phyloP scores from a whole-genome alignment of 2,888 invertebrate genomes.

The Lasioglossum pauxillum region DNA sequence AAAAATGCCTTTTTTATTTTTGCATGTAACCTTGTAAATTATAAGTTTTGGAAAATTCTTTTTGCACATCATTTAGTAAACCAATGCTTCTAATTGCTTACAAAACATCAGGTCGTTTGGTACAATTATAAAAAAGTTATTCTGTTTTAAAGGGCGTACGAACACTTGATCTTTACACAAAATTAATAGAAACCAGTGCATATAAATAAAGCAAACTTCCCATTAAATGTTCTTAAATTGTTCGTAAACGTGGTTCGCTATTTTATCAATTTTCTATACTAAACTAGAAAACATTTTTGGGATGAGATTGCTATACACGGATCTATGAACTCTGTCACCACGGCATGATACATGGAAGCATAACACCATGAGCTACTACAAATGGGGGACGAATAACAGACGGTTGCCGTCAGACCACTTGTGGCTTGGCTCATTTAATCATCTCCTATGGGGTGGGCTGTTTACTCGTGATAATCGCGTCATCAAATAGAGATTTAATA shows the following conservation, averaged over 20 bases:
- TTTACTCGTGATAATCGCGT: neutral
- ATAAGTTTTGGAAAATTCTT: too few relatives aligned
- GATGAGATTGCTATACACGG: neutral
- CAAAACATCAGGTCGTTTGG: too few relatives aligned
- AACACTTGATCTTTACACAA: neutral
- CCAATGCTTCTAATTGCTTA: too few relatives aligned
- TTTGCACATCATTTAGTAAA: too few relatives aligned
- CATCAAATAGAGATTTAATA: neutral
- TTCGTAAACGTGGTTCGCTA: too few relatives aligned
- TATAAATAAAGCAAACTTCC: too few relatives aligned
- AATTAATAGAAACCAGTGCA: neutral
- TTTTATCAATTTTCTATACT: neutral
- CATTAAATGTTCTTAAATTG: too few relatives aligned
- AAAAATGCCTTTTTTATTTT: too few relatives aligned
- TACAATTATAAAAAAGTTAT: too few relatives aligned
- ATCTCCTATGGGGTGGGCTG: neutral
- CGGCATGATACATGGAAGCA: neutral
- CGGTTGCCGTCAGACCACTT: neutral
- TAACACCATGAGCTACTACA: neutral
- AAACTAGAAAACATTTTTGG: neutral
- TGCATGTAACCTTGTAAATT: too few relatives aligned
- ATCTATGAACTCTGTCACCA: neutral
- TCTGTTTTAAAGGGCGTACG: too few relatives aligned
- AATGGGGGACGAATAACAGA: neutral
- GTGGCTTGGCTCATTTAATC: constrained; percentile 14